Conservation (phyloP, 2,113 vertebrate genomes). For the Choloepus hoffmanni region DNA sequence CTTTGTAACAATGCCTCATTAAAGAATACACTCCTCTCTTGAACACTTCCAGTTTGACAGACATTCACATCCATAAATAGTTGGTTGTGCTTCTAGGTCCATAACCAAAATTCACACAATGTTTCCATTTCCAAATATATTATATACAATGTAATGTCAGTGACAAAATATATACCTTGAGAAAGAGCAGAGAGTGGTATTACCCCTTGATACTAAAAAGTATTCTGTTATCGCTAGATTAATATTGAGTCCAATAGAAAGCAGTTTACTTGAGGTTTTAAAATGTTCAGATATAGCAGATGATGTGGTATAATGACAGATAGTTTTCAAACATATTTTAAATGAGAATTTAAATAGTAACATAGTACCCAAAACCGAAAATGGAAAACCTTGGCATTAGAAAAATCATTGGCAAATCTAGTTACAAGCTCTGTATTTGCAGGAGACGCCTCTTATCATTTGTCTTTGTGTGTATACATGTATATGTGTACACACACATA, state of each 20-base stretch:
- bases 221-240: neutral
- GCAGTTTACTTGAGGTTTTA: slow-evolving; percentile 27
- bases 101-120: slow-evolving; percentile 30
- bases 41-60: neutral
- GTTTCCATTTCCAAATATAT: slow-evolving; percentile 16
- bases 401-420: slow-evolving; percentile 19
- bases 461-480: neutral
- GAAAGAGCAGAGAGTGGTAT: neutral
- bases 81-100: neutral
- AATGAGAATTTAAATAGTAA: slow-evolving; percentile 19
- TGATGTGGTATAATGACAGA: neutral
- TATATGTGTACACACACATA: neutral
- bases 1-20: neutral
- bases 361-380: neutral
- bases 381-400: neutral
- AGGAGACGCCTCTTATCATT: neutral
- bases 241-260: slow-evolving; percentile 8
- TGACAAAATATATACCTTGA: neutral
- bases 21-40: neutral
- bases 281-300: neutral
- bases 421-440: neutral
- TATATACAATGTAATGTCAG: neutral
- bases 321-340: slow-evolving; percentile 26
- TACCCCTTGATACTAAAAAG: neutral
- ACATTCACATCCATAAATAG: neutral